Base-by-base conservation (phyloP, 2,888 invertebrate genomes). In the Galerucella nymphaeae region DNA sequence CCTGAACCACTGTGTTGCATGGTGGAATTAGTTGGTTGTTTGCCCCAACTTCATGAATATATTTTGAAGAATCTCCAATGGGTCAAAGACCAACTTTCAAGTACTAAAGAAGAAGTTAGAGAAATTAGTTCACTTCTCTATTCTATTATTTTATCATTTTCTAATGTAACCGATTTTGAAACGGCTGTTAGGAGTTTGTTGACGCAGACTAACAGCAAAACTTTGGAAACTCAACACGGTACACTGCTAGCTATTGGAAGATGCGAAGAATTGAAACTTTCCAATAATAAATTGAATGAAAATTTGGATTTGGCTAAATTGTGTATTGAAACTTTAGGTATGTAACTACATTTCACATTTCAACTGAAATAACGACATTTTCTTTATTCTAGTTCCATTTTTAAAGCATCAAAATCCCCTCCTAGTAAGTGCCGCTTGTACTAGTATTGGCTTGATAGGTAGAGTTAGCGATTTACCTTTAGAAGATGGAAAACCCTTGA, bases 11-110 rank as follows among this genome's bases (percentile, higher is more conserved):
- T 96, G 66, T 91, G 92, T 70, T 95, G 94, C 79, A 89, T 97
- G 82, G 88, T 95, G 78, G 96, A 97, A 86, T 88, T 96, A 23
- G 89, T 96, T n/a, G 96, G 96, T 55, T 94, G 94, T 73, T 90
- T 94, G 11, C 93, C 96, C 0, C 90, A 92, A 23, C 87, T 96
- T 81, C 90, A 92, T 0, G 82, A 89, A 45, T 89, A 91, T 75
- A 91, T 94, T 83, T 86, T 90, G 2, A 89, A 88, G 45, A 89
- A 93, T 18, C 82, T 92, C 14, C 88, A 90, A 6, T 93, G 93
- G 90, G 84, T 94, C 1, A 87, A 89, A 80, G 90, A 89, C 72
- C 82, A 81, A 63, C 88, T 94, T 66, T 90, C 90, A 16, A 92
- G 92, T 62, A 92, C 92, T 9, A 94, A 93, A 78, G 94, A 95